Percentiles rank a stretch among this genome's conserved stretches.
Evolutionary conservation across 2,888 invertebrate genomes (phyloP).

Genomic region (Lycia hirtaria): DNA sequence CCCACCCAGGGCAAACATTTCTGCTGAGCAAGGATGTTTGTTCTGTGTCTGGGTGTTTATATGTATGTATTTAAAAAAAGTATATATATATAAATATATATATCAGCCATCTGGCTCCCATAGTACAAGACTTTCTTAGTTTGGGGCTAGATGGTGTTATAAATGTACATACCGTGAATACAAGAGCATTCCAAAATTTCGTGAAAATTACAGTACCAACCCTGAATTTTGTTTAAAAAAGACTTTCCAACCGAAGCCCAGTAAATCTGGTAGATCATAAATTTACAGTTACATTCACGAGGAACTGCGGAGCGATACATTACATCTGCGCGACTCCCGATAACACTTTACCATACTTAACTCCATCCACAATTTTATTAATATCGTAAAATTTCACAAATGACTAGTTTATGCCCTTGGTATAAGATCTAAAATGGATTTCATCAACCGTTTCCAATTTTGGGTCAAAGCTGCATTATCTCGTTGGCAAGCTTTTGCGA

Average conservation of each 20-base stretch:
- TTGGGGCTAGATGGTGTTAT: too few relatives aligned
- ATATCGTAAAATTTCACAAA: background rate
- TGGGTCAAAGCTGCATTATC: conserved; percentile 11
- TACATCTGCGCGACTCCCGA: conserved; percentile 21
- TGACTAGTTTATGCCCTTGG: background rate
- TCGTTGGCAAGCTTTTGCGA: conserved; percentile 32
- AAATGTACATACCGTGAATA: too few relatives aligned
- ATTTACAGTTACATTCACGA: conserved; percentile 12
- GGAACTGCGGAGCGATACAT: conserved; percentile 18
- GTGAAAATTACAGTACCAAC: too few relatives aligned
- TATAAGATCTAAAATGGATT: background rate
- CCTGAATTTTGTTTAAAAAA: background rate
- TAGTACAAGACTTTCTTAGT: too few relatives aligned
- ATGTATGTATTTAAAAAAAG: too few relatives aligned
- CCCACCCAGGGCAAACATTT: too few relatives aligned
- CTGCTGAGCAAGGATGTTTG: too few relatives aligned
- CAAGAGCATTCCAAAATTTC: too few relatives aligned
- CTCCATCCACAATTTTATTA: conserved; percentile 11
- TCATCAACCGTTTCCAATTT: background rate
- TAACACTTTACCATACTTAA: conserved; percentile 14
- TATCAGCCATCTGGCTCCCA: too few relatives aligned
- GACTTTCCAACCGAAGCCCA: conserved; percentile 12
- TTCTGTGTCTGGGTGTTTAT: too few relatives aligned
- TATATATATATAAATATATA: too few relatives aligned
- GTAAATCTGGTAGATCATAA: conserved; percentile 11